Base-by-base conservation (phyloP, 1,140 invertebrate species). In the Spodoptera frugiperda region DNA sequence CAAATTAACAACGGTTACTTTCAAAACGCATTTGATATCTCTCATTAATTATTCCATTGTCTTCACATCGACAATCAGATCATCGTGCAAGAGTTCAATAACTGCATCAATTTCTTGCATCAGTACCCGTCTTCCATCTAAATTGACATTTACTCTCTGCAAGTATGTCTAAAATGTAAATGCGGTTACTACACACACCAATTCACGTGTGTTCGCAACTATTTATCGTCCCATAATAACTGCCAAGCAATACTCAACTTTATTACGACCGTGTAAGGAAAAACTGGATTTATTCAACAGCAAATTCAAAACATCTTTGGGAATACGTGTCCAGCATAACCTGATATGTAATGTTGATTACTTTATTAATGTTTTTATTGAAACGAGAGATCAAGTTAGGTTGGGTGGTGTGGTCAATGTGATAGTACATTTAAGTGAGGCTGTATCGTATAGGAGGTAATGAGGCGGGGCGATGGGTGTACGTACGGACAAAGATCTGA, bases 71-170 rank as follows among this genome's bases (percentile, higher is more conserved):
- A 87, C 80, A 84, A 89, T 89, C 84, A 85, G 88, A 85, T 89
- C 90, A 88, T 87, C 87, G 83, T 82, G 57, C 57, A 81, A 72
- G 87, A 86, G 91, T 91, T 93, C 89, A 93, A 93, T 93, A 92
- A 93, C 90, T 90, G 89, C 89, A 87, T 90, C 90, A 92, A 90
- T 89, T 90, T 88, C 83, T 86, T 83, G 85, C 88, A 87, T 91
- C 88, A 86, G 87, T 86, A 82, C 87, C 84, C 87, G 83, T 91
- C 87, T 88, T 88, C 90, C 85, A 88, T 91, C 89, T 92, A 90
- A 93, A 93, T 93, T 93, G 91, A 93, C 91, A 91, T 93, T 93
- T 93, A 93, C 90, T 92, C 89, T 84, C 83, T 86, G 84, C 90
- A 87, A 91, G 88, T 87, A 91, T 89, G 86, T 91, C 87, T 91